Conservation (phyloP, 2,888 invertebrate species). For the Dicyrtomina minuta region DNA sequence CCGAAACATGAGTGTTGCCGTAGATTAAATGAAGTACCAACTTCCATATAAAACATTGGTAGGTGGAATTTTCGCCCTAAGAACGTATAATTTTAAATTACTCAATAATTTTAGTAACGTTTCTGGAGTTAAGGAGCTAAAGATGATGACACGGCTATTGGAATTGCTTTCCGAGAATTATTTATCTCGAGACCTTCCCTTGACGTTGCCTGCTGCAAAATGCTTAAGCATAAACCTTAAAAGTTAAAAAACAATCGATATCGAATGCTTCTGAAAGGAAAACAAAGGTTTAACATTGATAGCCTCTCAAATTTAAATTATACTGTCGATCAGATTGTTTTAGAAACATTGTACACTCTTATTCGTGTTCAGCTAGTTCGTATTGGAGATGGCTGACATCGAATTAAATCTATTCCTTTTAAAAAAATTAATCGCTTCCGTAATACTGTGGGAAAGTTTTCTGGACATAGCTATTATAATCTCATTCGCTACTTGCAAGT, state of each 20-base stretch:
- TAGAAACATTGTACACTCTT: constrained; percentile 49
- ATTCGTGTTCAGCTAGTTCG: constrained; percentile 46
- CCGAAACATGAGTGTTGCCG: constrained; percentile 60
- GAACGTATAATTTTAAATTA: constrained; percentile 76
- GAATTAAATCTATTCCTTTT: neutral
- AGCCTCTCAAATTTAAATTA: constrained; percentile 50
- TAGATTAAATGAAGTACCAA: constrained; percentile 50
- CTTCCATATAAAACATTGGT: constrained; percentile 48
- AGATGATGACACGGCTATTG: constrained; percentile 92
- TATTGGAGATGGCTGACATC: constrained; percentile 30
- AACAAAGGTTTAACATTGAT: constrained; percentile 48
- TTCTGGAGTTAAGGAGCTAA: constrained; percentile 99
- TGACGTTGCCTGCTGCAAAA: constrained; percentile 90
- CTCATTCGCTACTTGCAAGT: too few relatives aligned
- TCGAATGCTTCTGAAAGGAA: constrained; percentile 50
- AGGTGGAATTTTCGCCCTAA: constrained; percentile 66
- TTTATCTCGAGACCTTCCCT: constrained; percentile 90
- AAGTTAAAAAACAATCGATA: constrained; percentile 66
- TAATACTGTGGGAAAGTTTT: constrained; percentile 3
- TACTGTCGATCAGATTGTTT: constrained; percentile 50
- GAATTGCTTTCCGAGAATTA: constrained; percentile 66
- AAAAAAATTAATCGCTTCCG: constrained; percentile 15
- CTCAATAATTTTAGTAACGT: constrained; percentile 92
- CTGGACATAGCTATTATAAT: neutral
- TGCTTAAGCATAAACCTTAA: constrained; percentile 89